Base-by-base conservation (phyloP, 2,113 vertebrate genomes). In the Atherinomorus stipes region DNA sequence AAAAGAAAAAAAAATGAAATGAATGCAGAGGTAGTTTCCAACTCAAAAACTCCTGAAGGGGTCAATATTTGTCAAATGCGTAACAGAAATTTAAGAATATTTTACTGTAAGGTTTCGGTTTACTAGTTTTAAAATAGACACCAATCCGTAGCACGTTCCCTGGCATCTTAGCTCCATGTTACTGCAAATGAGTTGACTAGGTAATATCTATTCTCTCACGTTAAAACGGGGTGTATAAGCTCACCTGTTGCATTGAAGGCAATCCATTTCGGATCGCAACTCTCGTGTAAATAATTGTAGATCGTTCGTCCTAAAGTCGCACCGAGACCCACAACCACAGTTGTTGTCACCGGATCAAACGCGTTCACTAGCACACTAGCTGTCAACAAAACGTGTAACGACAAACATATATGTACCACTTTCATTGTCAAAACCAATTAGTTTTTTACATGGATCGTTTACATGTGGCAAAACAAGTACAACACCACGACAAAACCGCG, bases 191-290 rank as follows among this genome's bases (percentile, higher is more conserved):
- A 28, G 28, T 28, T 28, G 28, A 28, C 5, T 7, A 34, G 1
- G 5, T 4, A 34, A 34, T 2, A 53, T 12, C 8, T 16, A 7
- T 6, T 53, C 51, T 1, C 3, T 4, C 13, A 53, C 9, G 9
- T 13, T 19, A 23, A 45, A 26, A 1, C 11, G 1, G 4, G 1
- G 1, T 23, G 1, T 53, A 22, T 5, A 12, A 10, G 23, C 75
- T 92, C 66, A 95, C 94, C 89, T 71, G 92, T 93, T 8, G 69
- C 37, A 23, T 94, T 94, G 56, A 91, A 92, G 0, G 2, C 7
- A 7, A 94, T 79, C 93, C 93, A 94, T 38, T 80, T 83, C 0
- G 53, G 0, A 40, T 83, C 51, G 31, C 94, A 95, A 3, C 51
- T 84, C 72, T 94, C 93, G 1, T 64, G 75, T 0, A 94, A 85